Evolutionary conservation across 2,797 vertebrate species (phyloP), one percentile per base, ranked within the genome.

Genomic region (Glyptemys insculpta): DNA sequence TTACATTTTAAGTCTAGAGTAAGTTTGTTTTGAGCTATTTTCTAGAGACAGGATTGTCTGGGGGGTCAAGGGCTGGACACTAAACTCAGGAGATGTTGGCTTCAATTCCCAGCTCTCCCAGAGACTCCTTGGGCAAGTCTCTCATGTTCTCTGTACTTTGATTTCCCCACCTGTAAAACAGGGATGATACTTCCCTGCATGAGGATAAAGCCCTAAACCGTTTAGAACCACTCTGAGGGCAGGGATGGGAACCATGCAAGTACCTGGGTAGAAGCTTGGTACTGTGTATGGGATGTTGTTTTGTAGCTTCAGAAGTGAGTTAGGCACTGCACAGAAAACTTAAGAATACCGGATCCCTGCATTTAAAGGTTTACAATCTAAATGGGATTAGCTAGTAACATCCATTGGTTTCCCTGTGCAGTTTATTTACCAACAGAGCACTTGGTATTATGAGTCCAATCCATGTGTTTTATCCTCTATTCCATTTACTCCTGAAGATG

Each of bases 191-290:
- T 41, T 72, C 65, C n/a, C n/a, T 72, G 19, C n/a, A 41, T 41
- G 65, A 23, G 19, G 65, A 23, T 72, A 37, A 72, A 41, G n/a
- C 21, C 50, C 54, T 0, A 0, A 50, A 54, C 44, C 65, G n/a
- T 4, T 65, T 4, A 8, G 86, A 56, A 83, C 74, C 19, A 59
- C 14, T 37, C 29, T 9, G 65, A 31, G 49, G 8, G 53, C 34
- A 8, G 3, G n/a, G 18, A 0, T 0, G 5, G 7, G 50, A 89
- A 3, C 5, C 0, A 0, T 1, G 0, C 47, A 86, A 12, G 56
- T 79, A 34, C 16, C 41, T 18, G 4, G 0, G 1, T 4, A 1
- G 4, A 0, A 8, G 10, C 44, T 1, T 25, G 44, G 52, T 37
- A 8, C 2, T 10, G 5, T 1, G 37, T 12, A 1, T 53, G 44